These are phyloP conservation scores for Trachelus iudaicus DNA, from an alignment of 2,888 invertebrate species.

Conservation along the genomic window DNA sequence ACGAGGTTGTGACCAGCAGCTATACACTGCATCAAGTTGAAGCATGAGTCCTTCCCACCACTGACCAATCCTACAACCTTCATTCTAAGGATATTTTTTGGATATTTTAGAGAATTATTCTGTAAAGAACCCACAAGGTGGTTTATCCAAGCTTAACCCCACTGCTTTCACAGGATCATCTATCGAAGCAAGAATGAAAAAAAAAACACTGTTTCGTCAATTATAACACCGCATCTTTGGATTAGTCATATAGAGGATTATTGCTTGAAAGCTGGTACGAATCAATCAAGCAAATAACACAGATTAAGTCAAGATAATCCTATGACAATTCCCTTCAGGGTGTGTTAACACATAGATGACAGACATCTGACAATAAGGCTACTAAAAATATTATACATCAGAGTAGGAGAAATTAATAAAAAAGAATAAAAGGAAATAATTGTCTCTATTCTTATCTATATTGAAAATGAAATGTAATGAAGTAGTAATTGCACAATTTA, in stretches of 20 bases:
- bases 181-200: slow-evolving; percentile 36
- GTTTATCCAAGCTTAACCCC: slow-evolving; percentile 32
- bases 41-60: slow-evolving; percentile 99
- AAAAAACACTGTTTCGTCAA: not conserved
- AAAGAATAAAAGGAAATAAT: not conserved
- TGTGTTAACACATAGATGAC: not conserved
- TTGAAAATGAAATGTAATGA: not conserved
- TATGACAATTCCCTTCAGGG: not conserved
- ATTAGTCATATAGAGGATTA: not conserved
- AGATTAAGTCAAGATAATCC: not conserved
- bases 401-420: not conserved
- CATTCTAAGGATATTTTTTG: slow-evolving; percentile 70
- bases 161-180: slow-evolving; percentile 51
- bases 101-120: slow-evolving; percentile 22
- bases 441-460: not conserved
- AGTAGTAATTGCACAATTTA: not conserved
- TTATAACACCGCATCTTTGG: not conserved
- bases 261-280: not conserved
- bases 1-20: slow-evolving; percentile 95
- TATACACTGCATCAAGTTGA: slow-evolving; percentile 98
- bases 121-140: slow-evolving; percentile 35
- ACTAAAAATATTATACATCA: too few species aligned
- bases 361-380: not conserved
- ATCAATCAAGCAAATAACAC: not conserved
- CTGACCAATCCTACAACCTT: slow-evolving; percentile 90